These are phyloP conservation scores for Drosophila obscura DNA, from an alignment of 1,140 invertebrate genomes.

Conservation along the genomic window DNA sequence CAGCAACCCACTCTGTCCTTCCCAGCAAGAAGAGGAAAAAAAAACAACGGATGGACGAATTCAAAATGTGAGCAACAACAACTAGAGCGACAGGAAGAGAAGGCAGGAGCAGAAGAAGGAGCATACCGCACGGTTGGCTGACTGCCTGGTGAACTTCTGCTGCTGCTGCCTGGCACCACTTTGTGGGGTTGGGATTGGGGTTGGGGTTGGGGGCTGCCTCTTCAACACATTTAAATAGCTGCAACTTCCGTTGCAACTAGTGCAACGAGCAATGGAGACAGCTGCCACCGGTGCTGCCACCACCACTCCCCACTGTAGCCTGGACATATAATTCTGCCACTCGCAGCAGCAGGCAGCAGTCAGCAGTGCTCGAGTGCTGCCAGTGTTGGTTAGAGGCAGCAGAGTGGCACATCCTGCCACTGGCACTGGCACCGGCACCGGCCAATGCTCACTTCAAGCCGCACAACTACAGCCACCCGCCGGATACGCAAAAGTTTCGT, in stretches of 20 bases:
- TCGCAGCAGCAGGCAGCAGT: constrained; percentile 35
- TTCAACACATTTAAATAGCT: constrained; percentile 77
- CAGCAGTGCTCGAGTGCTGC: constrained; percentile 44
- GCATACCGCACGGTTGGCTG: constrained; percentile 25
- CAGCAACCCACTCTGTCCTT: constrained; percentile 9
- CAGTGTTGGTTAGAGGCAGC: constrained; percentile 40
- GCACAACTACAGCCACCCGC: constrained; percentile 8
- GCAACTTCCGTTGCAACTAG: constrained; percentile 72
- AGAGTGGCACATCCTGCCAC: constrained; percentile 52
- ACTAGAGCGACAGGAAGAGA: constrained; percentile 10
- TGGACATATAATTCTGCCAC: constrained; percentile 37
- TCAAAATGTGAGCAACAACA: constrained; percentile 44
- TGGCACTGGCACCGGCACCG: background rate
- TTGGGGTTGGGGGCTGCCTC: constrained; percentile 19
- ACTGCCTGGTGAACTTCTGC: constrained; percentile 7
- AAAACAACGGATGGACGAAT: constrained; percentile 31
- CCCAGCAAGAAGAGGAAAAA: constrained; percentile 17
- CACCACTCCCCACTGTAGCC: constrained; percentile 1
- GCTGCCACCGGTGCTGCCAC: constrained; percentile 8
- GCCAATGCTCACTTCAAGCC: constrained; percentile 60
- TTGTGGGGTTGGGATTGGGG: no score
- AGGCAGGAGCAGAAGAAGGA: background rate
- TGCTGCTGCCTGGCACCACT: constrained; percentile 18
- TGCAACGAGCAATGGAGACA: constrained; percentile 32
- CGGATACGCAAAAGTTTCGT: constrained; percentile 29